Conservation (phyloP, 2,797 vertebrate species). For the Acridotheres tristis region DNA sequence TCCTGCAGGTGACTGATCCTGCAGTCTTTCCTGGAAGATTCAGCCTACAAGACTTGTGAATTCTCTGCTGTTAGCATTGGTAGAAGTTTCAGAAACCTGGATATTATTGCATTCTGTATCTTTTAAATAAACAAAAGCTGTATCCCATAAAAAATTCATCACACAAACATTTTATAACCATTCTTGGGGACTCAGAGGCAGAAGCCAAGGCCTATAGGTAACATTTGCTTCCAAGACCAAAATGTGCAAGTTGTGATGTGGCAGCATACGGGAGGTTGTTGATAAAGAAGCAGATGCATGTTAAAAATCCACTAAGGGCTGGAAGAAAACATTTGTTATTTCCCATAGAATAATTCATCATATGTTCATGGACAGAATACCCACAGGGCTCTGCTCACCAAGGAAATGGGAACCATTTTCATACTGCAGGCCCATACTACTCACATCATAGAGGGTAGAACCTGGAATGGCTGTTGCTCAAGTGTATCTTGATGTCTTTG, state of each 20-base stretch:
- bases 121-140: conserved; percentile 15
- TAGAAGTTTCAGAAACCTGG: not conserved
- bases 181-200: not conserved
- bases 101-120: not conserved
- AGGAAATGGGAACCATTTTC: not conserved
- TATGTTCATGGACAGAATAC: not conserved
- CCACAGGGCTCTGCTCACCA: not conserved
- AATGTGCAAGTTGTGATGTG: not conserved
- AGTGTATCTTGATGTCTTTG: not conserved
- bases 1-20: not conserved
- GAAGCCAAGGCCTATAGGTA: conserved; percentile 4
- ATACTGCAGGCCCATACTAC: not conserved
- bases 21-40: not conserved
- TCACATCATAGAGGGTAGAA: not conserved
- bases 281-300: conserved; percentile 42
- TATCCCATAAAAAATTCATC: not conserved
- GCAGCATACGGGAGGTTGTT: not conserved
- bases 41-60: not conserved
- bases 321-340: conserved; percentile 30
- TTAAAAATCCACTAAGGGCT: conserved; percentile 35
- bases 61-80: not conserved
- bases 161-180: not conserved
- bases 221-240: conserved; percentile 24
- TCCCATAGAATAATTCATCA: conserved; percentile 17
- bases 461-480: not conserved